Evolutionary conservation across 2,113 vertebrate genomes (phyloP), one percentile per base, ranked within the genome.

Genomic region (Barbus barbus): DNA sequence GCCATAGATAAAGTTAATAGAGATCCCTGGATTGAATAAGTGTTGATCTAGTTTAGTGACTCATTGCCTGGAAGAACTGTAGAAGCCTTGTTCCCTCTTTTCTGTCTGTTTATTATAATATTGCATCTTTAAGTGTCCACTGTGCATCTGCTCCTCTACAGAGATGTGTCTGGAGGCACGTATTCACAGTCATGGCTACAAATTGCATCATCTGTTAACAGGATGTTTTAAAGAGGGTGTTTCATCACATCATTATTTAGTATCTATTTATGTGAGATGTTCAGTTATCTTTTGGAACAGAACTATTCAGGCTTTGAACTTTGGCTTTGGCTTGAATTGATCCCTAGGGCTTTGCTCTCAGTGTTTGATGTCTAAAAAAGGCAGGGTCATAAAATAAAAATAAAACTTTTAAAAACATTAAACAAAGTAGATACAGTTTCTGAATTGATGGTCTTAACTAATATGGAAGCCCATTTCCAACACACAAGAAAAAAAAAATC

Each of bases 31-130:
- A 78, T 18, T 61, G 13, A 44, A 61, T 61, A 78, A 78, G 14
- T 61, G n/a, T 61, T 61, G 36, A 61, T 61, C 20, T 24, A 72
- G 18, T 69, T 11, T 76, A 48, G 44, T 48, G 24, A 74, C 41
- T 74, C 74, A 56, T 13, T 26, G 44, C 28, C 53, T 78, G 53
- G 33, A 26, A 41, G 31, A 60, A 24, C 33, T 53, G 28, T 20
- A 78, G 31, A 5, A 38, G 46, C 51, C 16, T 22, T 38, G 31
- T 78, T 24, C 12, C 20, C 31, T n/a, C 28, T 26, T 58, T 79
- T 22, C 36, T 79, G 33, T 79, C 36, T 79, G 36, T 63, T 78
- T 44, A 61, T 44, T 78, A n/a, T 79, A 41, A 20, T 79, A 41
- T 63, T 79, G 46, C 24, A 46, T 61, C 38, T 63, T 79, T 31